A percentile compares a stretch with the other conserved stretches of the same genome.
phyloP scores from a whole-genome alignment of 1,140 invertebrate species.

The Scaptomyza pallida region DNA sequence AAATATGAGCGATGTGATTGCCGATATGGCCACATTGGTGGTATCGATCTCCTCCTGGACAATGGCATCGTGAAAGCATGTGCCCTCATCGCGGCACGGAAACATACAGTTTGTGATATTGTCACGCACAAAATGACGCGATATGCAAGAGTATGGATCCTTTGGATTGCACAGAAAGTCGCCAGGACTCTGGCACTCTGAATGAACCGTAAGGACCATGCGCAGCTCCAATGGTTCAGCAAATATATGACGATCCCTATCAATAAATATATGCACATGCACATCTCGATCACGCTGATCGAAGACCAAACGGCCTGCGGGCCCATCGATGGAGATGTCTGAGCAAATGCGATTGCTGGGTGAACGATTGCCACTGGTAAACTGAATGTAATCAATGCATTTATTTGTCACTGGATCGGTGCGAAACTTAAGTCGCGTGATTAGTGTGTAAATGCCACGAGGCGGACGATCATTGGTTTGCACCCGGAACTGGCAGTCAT shows the following conservation, averaged over 20 bases:
- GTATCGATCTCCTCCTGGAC: slow-evolving; percentile 63
- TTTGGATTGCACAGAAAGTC: slow-evolving; percentile 76
- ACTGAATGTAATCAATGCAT: slow-evolving; percentile 80
- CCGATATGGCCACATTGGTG: slow-evolving; percentile 75
- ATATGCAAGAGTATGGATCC: slow-evolving; percentile 76
- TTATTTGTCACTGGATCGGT: slow-evolving; percentile 63
- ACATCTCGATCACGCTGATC: slow-evolving; percentile 74
- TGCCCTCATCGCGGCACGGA: slow-evolving; percentile 76
- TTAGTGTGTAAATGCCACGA: slow-evolving; percentile 75
- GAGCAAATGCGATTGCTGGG: slow-evolving; percentile 71
- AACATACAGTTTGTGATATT: slow-evolving; percentile 78
- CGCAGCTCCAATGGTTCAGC: slow-evolving; percentile 70
- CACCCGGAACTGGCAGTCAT: slow-evolving; percentile 75
- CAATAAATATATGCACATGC: slow-evolving; percentile 71
- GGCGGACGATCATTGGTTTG: slow-evolving; percentile 66
- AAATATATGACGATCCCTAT: slow-evolving; percentile 59
- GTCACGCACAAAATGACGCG: slow-evolving; percentile 75
- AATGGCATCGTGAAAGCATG: slow-evolving; percentile 72
- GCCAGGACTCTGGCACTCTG: slow-evolving; percentile 66
- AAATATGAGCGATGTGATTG: slow-evolving; percentile 81
- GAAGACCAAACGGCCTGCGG: slow-evolving; percentile 62
- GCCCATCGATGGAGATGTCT: slow-evolving; percentile 71
- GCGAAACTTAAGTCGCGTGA: slow-evolving; percentile 74
- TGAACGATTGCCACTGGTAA: slow-evolving; percentile 69
- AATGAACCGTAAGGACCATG: slow-evolving; percentile 76